Evolutionary conservation across 2,113 vertebrate species (phyloP).

Genomic region (Lagenorhynchus albirostris): DNA sequence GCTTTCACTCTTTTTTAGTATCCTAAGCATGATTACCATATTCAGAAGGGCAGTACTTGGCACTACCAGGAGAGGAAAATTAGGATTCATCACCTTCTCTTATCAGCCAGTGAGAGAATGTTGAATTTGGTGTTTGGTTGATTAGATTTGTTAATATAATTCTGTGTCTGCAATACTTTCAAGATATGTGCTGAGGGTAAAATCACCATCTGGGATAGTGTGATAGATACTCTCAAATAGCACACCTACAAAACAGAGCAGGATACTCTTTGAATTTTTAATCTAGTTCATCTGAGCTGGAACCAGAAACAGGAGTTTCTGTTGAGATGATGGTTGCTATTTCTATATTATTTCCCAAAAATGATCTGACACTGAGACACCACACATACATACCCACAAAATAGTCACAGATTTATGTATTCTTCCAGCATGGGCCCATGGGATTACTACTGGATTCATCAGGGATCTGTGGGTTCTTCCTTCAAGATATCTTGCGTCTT

Average conservation of each 20-base stretch:
- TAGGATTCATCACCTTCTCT: constrained; percentile 9
- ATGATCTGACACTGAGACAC: neutral
- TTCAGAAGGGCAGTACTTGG: neutral
- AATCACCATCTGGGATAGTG: neutral
- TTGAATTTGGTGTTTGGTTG: neutral
- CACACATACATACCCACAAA: neutral
- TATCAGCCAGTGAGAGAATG: neutral
- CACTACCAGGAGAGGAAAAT: neutral
- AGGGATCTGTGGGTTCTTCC: neutral
- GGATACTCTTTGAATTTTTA: neutral
- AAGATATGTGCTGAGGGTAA: neutral
- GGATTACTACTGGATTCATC: neutral
- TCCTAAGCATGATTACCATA: neutral
- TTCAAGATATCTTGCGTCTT: neutral
- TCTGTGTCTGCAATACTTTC: neutral
- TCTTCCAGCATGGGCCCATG: neutral
- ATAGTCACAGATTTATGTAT: neutral
- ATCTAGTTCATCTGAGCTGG: neutral
- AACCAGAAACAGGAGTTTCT: neutral
- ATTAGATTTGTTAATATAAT: constrained; percentile 30
- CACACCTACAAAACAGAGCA: neutral
- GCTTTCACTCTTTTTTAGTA: neutral
- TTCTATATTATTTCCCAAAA: neutral
- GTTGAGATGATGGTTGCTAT: neutral
- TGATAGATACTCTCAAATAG: neutral